These are phyloP conservation scores for Drosophila ironensis DNA, from an alignment of 1,140 invertebrate genomes.

Conservation along the genomic window DNA sequence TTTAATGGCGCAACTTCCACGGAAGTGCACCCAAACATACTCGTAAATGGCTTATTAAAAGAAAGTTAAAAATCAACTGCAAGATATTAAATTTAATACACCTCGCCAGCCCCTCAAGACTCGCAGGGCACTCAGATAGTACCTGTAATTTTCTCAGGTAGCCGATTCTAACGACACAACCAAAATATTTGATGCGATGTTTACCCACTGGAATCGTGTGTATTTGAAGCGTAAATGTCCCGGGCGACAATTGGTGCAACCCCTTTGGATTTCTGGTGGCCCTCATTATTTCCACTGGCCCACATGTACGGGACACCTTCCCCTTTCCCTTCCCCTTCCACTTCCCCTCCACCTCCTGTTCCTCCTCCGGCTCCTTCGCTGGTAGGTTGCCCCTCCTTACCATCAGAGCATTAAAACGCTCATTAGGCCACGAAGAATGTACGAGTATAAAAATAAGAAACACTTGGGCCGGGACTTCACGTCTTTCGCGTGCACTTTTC, in stretches of 20 bases:
- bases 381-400: conserved; percentile 2
- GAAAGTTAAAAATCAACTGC: background rate
- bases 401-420: conserved; percentile 75
- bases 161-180: background rate
- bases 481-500: background rate
- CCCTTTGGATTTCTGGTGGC: background rate
- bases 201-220: conserved; percentile 5
- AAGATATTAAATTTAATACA: too few relatives aligned
- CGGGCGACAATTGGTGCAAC: conserved; percentile 3
- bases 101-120: too few relatives aligned
- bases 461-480: conserved; percentile 7
- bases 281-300: conserved; percentile 16
- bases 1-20: too few relatives aligned
- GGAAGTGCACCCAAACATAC: background rate
- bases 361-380: too few relatives aligned
- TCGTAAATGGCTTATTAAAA: background rate
- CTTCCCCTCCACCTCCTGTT: too few relatives aligned
- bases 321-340: background rate
- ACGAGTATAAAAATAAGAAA: background rate
- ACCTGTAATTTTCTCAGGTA: conserved; percentile 14
- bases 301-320: background rate
- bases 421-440: conserved; percentile 36
- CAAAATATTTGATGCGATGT: conserved; percentile 6
- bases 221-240: conserved; percentile 2
- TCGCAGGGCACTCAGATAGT: too few relatives aligned